Base-by-base conservation (phyloP, 2,797 vertebrate species). In the Pseudomugil tenellus region DNA sequence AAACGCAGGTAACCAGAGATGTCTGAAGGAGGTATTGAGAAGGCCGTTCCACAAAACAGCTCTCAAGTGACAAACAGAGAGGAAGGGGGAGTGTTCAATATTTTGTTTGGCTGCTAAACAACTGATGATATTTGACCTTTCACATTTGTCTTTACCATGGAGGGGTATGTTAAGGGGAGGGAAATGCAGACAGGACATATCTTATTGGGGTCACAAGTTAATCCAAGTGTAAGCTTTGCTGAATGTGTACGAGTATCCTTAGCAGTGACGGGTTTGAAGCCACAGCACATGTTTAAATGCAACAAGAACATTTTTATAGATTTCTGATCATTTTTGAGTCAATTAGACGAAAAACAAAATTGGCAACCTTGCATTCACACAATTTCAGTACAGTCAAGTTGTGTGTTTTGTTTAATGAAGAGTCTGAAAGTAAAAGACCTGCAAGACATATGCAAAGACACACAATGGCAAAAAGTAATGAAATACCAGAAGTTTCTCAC, bases 111-210 rank as follows among this genome's bases (percentile, higher is more conserved):
- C 74, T 80, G 75, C 84, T 85, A 75, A 83, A 86, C 81, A 81
- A 76, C 57, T 54, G 58, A 61, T 72, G 87, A 85, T 78, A 83
- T 77, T 34, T 84, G 77, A 86, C 81, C 75, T 84, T 84, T 87
- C 73, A 84, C 58, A 81, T 79, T 74, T 59, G 67, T 72, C 67
- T 79, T 48, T 52, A 77, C 69, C 72, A 58, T 72, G 70, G 59
- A 79, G n/a, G n/a, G n/a, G n/a, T n/a, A 69, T 59, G 61, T 34
- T 48, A 3, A 14, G 64, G 57, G 70, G 34, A 55, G 72, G 53
- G 26, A 34, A 19, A 46, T 6, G 21, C 39, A 34, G 59, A 16
- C 31, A 57, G 37, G 62, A 55, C 31, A 78, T 69, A 63, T 59
- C 61, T 4, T 14, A 67, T n/a, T 67, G 67, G 31, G 17, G 58